phyloP scores from a whole-genome alignment of 2,888 invertebrate genomes.

The Biston betularia region DNA sequence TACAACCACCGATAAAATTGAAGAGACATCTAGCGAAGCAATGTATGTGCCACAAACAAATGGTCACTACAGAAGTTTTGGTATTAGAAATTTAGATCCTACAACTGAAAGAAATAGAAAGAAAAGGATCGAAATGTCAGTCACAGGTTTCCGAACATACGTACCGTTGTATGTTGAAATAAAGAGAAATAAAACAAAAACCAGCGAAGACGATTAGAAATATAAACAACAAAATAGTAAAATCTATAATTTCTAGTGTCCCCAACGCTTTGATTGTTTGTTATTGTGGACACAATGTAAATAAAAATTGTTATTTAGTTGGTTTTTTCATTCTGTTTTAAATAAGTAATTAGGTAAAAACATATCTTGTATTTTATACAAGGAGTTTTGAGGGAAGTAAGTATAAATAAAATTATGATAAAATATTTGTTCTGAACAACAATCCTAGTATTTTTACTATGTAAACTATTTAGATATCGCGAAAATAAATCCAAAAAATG shows the following conservation, averaged over 20 bases:
- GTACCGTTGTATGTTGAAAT: conserved; percentile 75
- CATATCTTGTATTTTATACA: too few relatives aligned
- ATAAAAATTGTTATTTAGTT: conserved; percentile 40
- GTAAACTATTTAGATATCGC: too few relatives aligned
- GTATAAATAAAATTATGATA: too few relatives aligned
- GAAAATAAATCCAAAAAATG: too few relatives aligned
- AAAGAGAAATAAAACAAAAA: conserved; percentile 63
- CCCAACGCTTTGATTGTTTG: conserved; percentile 48
- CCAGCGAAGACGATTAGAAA: conserved; percentile 30
- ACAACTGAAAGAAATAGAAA: conserved; percentile 66
- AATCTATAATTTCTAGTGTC: conserved; percentile 43
- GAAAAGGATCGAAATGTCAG: conserved; percentile 64
- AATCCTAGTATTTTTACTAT: too few relatives aligned
- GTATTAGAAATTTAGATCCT: conserved; percentile 56
- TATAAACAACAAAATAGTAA: background rate
- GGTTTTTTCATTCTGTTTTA: background rate
- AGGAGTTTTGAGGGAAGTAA: too few relatives aligned
- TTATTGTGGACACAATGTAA: conserved; percentile 54
- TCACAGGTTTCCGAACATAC: conserved; percentile 61
- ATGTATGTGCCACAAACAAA: conserved; percentile 77
- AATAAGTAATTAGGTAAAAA: too few relatives aligned
- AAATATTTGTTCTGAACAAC: too few relatives aligned
- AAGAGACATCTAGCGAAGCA: conserved; percentile 55
- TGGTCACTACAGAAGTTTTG: conserved; percentile 74
- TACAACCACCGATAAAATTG: conserved; percentile 41